Evolutionary conservation across 2,888 invertebrate species (phyloP).

Genomic region (Lasioglossum pauxillum): DNA sequence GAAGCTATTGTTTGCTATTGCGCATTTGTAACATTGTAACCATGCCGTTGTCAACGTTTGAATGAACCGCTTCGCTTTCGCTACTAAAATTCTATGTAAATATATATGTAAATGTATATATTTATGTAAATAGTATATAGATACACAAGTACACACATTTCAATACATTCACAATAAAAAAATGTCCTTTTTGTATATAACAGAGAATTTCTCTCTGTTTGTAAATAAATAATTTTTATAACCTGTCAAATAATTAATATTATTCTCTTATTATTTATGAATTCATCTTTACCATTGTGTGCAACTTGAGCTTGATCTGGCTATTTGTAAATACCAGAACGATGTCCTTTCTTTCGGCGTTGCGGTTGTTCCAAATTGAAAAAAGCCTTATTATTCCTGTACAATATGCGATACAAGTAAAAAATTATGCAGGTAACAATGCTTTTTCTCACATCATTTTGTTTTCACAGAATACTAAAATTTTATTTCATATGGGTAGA

Average conservation of each 20-base stretch:
- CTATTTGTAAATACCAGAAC: neutral
- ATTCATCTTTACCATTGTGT: neutral
- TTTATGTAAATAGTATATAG: too few species aligned
- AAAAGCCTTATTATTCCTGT: constrained; percentile 52
- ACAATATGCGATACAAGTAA: constrained; percentile 65
- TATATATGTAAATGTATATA: too few species aligned
- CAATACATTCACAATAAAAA: too few species aligned
- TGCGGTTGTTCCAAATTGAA: constrained; percentile 34
- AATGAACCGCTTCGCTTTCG: constrained; percentile 18
- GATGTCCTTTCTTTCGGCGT: constrained; percentile 42
- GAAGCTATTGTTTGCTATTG: constrained; percentile 61
- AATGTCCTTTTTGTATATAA: neutral
- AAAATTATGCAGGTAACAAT: constrained; percentile 69
- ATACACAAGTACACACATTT: too few species aligned
- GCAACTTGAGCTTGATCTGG: neutral
- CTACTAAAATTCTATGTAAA: too few species aligned
- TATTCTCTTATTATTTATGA: neutral
- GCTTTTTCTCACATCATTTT: neutral
- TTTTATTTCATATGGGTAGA: neutral
- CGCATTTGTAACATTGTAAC: constrained; percentile 50
- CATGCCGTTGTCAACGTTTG: constrained; percentile 46
- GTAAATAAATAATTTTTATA: neutral
- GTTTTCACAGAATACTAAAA: neutral
- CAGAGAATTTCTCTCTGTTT: neutral
- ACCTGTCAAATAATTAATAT: neutral